Base-by-base conservation (phyloP, 2,888 invertebrate species). In the Synanthedon tipuliformis region DNA sequence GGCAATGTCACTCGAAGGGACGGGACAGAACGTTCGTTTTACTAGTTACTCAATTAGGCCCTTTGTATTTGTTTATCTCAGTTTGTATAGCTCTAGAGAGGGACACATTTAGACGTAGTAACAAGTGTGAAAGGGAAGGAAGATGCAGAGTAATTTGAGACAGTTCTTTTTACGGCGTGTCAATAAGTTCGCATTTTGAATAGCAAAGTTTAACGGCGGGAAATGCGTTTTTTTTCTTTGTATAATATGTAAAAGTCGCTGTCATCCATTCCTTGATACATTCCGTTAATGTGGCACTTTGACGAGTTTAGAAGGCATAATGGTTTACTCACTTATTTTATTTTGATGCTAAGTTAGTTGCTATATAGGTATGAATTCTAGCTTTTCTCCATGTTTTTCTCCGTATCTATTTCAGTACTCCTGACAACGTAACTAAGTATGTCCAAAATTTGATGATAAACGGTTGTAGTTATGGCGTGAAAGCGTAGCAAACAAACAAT, bases 1-100 rank as follows among this genome's bases (percentile, higher is more conserved):
- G 63, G 83, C 66, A 59, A 64, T 64, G 71, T 64, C 68, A 71
- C 63, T 68, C 75, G 77, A 76, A 85, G 85, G 85, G 85, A 84
- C 81, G 79, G 75, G 69, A 77, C 78, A 73, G 76, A 80, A 78
- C 79, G 83, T 81, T 82, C 85, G 82, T 82, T 87, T 83, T 85
- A 85, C 87, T 87, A 86, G 85, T 88, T 87, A 88, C 87, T 88
- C 88, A 88, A 88, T 88, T 88, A 88, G 88, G 85, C 85, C 85
- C 86, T 88, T 87, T 88, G 88, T 88, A 81, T 88, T 86, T 88
- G 86, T 87, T 88, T 87, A 87, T 87, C 81, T 82, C 82, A 86
- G 85, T 87, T 87, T 85, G 81, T 84, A 80, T 80, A 85, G 81
- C 73, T 68, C 61, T 56, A 60, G 74, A 84, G 59, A 63, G 69